Percentiles rank a stretch among this genome's conserved stretches.
Conservation (phyloP, 2,797 vertebrate genomes). For the Tolypeutes matacus region DNA sequence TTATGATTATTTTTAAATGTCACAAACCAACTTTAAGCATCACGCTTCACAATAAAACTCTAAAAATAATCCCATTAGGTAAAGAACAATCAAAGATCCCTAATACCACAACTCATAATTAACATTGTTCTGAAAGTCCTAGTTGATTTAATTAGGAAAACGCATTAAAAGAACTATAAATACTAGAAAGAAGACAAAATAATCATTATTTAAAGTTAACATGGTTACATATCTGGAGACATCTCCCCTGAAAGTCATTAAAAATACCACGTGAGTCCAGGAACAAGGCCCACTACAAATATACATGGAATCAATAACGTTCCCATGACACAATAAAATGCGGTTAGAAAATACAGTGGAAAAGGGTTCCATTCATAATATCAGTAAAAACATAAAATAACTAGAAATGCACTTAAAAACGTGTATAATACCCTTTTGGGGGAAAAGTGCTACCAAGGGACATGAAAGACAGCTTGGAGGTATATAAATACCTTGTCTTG, state of each 20-base stretch:
- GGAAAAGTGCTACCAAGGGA: background rate
- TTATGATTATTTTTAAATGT: conserved; percentile 19
- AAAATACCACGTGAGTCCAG: conserved; percentile 67
- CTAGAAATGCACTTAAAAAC: conserved; percentile 41
- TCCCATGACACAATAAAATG: conserved; percentile 45
- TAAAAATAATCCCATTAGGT: conserved; percentile 26
- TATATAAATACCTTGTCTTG: background rate
- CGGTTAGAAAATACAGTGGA: conserved; percentile 29
- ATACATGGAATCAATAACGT: conserved; percentile 70
- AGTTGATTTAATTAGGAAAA: conserved; percentile 68
- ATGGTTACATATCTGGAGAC: conserved; percentile 60
- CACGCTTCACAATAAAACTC: conserved; percentile 4
- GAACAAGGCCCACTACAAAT: conserved; percentile 60
- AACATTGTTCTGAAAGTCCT: conserved; percentile 35
- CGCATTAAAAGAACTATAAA: conserved; percentile 34
- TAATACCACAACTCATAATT: conserved; percentile 8
- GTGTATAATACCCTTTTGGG: background rate
- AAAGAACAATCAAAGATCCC: conserved; percentile 6
- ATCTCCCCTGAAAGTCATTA: conserved; percentile 55
- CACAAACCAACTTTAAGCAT: conserved; percentile 41
- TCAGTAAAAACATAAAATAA: conserved; percentile 35
- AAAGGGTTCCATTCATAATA: background rate
- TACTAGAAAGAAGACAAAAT: conserved; percentile 52
- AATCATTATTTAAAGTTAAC: conserved; percentile 67
- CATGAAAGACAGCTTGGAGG: background rate